These are phyloP conservation scores for Portevinia maculata DNA, from an alignment of 2,888 invertebrate genomes.

Conservation along the genomic window DNA sequence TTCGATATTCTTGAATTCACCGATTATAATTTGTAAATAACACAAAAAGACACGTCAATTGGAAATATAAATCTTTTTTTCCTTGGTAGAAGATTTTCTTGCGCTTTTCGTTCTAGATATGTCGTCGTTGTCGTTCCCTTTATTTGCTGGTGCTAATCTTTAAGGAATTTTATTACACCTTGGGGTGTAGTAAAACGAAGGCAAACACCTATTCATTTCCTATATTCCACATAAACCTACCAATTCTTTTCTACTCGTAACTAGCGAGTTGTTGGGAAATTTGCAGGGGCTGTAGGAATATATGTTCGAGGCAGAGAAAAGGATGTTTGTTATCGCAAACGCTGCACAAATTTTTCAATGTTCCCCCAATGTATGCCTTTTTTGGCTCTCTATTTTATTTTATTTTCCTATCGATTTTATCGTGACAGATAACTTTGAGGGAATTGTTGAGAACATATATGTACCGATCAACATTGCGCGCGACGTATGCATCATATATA, in stretches of 20 bases:
- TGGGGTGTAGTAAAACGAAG: slow-evolving; percentile 64
- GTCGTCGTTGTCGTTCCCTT: slow-evolving; percentile 42
- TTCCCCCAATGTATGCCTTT: slow-evolving; percentile 59
- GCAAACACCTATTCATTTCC: slow-evolving; percentile 58
- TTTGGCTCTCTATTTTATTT: slow-evolving; percentile 24
- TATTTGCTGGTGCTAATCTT: slow-evolving; percentile 64
- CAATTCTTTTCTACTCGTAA: slow-evolving; percentile 46
- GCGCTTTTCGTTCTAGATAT: not conserved
- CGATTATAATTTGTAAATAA: slow-evolving; percentile 1
- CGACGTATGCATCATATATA: not conserved
- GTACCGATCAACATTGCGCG: too few species aligned
- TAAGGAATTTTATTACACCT: slow-evolving; percentile 70
- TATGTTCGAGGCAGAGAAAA: slow-evolving; percentile 28
- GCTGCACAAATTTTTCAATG: slow-evolving; percentile 73
- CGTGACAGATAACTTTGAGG: slow-evolving; percentile 51
- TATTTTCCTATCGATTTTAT: slow-evolving; percentile 62
- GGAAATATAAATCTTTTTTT: slow-evolving; percentile 25
- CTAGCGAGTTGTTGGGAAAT: slow-evolving; percentile 39
- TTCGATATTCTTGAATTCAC: not conserved
- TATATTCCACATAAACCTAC: slow-evolving; percentile 25
- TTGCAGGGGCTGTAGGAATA: slow-evolving; percentile 7
- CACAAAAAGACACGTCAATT: slow-evolving; percentile 42
- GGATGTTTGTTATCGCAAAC: slow-evolving; percentile 69
- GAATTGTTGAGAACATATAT: slow-evolving; percentile 14
- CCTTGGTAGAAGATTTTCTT: not conserved